Percentiles rank a stretch among this genome's conserved stretches.
Conservation (phyloP, 2,888 invertebrate species). For the Fabriciana adippe region DNA sequence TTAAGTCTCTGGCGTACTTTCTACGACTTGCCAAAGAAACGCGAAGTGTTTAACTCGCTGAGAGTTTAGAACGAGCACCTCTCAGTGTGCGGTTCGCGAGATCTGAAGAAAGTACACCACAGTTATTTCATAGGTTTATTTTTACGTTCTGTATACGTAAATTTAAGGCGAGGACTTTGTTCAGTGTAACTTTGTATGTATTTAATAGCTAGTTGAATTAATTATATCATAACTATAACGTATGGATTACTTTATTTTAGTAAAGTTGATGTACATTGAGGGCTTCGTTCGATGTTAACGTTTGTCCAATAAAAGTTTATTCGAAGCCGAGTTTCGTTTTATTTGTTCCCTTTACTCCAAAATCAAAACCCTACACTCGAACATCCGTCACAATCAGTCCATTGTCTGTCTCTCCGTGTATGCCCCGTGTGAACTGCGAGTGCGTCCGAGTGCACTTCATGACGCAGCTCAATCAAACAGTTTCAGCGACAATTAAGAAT, state of each 20-base stretch:
- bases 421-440: too few species aligned
- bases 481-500: too few species aligned
- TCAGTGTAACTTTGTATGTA: slow-evolving; percentile 39
- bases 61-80: neutral
- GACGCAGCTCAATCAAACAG: too few species aligned
- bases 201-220: slow-evolving; percentile 59
- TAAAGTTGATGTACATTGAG: slow-evolving; percentile 71
- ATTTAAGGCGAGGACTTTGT: slow-evolving; percentile 31
- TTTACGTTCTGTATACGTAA: slow-evolving; percentile 48
- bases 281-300: slow-evolving; percentile 62
- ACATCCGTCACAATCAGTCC: too few species aligned
- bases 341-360: slow-evolving; percentile 32
- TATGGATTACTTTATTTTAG: slow-evolving; percentile 64
- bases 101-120: neutral
- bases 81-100: too few species aligned
- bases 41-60: neutral
- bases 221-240: slow-evolving; percentile 40
- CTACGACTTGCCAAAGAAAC: neutral
- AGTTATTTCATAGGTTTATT: slow-evolving; percentile 49
- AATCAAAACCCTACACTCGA: too few species aligned
- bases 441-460: too few species aligned
- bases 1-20: neutral
- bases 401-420: too few species aligned
- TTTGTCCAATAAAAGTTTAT: slow-evolving; percentile 80
- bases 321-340: slow-evolving; percentile 69